A percentile compares a stretch with the other conserved stretches of the same genome.
Conservation (phyloP, 2,113 vertebrate species). For the Tilapia sparmanii region DNA sequence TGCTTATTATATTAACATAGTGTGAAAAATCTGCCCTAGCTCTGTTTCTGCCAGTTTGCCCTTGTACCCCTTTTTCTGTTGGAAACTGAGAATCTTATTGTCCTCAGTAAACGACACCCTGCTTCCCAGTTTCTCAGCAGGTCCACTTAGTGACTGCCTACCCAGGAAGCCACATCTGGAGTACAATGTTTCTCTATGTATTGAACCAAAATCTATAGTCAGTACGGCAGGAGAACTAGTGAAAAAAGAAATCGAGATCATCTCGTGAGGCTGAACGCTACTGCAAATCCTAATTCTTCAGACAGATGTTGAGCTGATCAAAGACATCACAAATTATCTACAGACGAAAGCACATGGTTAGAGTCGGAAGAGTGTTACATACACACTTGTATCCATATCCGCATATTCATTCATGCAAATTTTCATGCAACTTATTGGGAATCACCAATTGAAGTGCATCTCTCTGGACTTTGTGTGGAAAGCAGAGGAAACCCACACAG, state of each 20-base stretch:
- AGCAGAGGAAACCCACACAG: accelerated
- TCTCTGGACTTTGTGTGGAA: not conserved
- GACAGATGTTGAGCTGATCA: not conserved
- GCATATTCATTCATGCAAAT: not conserved
- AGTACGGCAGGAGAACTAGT: accelerated
- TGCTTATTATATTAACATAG: not conserved
- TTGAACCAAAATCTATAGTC: not conserved
- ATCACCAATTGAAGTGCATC: not conserved
- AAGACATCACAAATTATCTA: not conserved
- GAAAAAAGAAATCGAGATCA: not conserved
- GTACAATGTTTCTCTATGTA: not conserved
- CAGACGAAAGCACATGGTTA: not conserved
- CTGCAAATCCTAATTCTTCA: not conserved
- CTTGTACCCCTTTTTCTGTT: not conserved
- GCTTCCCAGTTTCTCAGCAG: not conserved
- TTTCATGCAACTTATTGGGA: not conserved
- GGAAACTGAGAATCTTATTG: not conserved
- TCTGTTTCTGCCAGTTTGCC: not conserved
- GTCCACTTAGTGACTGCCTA: not conserved
- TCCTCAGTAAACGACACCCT: not conserved
- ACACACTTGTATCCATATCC: not conserved
- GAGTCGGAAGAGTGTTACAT: not conserved
- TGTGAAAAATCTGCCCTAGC: not conserved
- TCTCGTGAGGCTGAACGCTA: not conserved
- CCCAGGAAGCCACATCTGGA: not conserved